Evolutionary conservation across 2,797 vertebrate species (phyloP).

Genomic region (Okamejei kenojei): DNA sequence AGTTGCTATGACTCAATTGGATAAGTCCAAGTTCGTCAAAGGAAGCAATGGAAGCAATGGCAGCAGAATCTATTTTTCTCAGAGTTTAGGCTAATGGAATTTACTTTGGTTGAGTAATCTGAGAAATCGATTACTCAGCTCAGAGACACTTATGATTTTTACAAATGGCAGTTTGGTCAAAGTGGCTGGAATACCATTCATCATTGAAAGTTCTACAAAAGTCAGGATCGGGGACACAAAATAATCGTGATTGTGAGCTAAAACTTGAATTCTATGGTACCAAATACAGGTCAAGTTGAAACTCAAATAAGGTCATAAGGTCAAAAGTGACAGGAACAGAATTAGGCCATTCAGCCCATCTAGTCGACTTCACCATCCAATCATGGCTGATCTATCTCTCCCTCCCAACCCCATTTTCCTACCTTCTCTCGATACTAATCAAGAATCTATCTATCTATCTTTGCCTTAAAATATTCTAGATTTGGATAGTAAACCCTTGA

Average conservation of each 20-base stretch:
- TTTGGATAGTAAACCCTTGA: not conserved
- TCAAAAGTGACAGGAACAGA: too few species aligned
- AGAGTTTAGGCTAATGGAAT: not conserved
- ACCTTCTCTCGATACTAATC: too few species aligned
- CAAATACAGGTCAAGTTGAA: too few species aligned
- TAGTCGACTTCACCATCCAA: too few species aligned
- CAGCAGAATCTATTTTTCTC: not conserved
- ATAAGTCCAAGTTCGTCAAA: not conserved
- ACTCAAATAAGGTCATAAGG: too few species aligned
- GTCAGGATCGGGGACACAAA: not conserved
- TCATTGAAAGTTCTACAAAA: too few species aligned
- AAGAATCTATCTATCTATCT: too few species aligned
- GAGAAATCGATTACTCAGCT: not conserved
- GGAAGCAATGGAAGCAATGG: not conserved
- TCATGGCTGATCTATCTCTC: too few species aligned
- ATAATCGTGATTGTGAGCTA: not conserved
- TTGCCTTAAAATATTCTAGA: not conserved
- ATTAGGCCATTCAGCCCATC: too few species aligned
- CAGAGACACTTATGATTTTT: not conserved
- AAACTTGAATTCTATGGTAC: not conserved
- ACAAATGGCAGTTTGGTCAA: not conserved
- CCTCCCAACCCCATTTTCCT: too few species aligned
- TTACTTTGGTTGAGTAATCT: not conserved
- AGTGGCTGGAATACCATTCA: too few species aligned
- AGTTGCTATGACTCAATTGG: not conserved